Conservation (phyloP, 2,797 vertebrate species). For the Typhlichthys subterraneus region DNA sequence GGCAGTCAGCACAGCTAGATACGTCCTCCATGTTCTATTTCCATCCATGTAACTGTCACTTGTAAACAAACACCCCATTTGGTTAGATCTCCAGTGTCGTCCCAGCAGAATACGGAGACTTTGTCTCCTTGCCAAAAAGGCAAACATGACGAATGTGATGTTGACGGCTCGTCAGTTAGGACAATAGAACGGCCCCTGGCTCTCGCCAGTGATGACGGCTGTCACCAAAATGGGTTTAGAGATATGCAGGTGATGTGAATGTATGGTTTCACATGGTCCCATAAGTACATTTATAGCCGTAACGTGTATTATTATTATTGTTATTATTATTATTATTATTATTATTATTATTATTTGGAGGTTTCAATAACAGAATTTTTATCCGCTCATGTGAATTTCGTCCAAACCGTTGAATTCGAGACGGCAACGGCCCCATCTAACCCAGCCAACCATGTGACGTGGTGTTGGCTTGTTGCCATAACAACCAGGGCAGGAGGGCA, state of each 20-base stretch:
- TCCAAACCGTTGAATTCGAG: slow-evolving; percentile 9
- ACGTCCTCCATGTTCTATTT: slow-evolving; percentile 57
- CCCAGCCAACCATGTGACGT: slow-evolving; percentile 20
- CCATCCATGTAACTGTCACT: slow-evolving; percentile 54
- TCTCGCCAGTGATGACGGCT: slow-evolving; percentile 39
- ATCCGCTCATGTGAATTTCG: slow-evolving; percentile 6
- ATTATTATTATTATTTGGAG: too few relatives aligned
- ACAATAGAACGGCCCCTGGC: slow-evolving; percentile 38
- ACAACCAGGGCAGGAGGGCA: slow-evolving; percentile 29
- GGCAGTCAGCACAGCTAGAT: slow-evolving; percentile 47
- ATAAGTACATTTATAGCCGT: too few relatives aligned
- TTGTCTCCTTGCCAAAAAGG: slow-evolving; percentile 34
- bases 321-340: too few relatives aligned
- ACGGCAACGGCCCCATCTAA: slow-evolving; percentile 34
- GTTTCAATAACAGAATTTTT: slow-evolving; percentile 7
- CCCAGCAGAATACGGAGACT: slow-evolving; percentile 46
- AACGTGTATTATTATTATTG: too few relatives aligned
- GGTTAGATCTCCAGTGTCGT: slow-evolving; percentile 47
- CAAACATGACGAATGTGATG: slow-evolving; percentile 48
- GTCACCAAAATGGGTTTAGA: slow-evolving; percentile 39
- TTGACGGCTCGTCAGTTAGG: slow-evolving; percentile 59
- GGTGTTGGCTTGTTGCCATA: slow-evolving; percentile 52
- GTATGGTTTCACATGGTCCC: slow-evolving; percentile 1
- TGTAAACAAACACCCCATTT: slow-evolving; percentile 56
- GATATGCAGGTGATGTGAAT: slow-evolving; percentile 15